These are phyloP conservation scores for Trematocara stigmaticum DNA, from an alignment of 2,113 vertebrate species.

Conservation along the genomic window DNA sequence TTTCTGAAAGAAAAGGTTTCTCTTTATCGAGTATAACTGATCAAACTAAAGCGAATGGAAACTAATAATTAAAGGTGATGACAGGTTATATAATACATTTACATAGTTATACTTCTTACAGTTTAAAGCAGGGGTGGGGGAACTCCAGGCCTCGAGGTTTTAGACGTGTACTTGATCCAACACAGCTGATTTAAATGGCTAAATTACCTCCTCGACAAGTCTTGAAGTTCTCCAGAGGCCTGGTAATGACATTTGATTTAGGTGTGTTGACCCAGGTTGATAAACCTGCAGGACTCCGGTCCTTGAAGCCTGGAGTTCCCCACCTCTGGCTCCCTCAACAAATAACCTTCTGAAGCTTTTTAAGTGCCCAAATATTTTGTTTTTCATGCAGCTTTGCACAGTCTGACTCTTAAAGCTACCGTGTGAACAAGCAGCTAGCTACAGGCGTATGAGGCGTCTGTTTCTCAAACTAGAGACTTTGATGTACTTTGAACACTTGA, in stretches of 20 bases:
- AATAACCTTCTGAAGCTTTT: neutral
- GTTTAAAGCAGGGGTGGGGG: neutral
- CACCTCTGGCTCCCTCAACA: neutral
- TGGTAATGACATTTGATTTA: neutral
- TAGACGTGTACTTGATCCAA: neutral
- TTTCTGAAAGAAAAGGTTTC: neutral
- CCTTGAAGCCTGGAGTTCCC: neutral
- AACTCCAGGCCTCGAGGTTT: rapidly evolving
- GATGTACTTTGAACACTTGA: neutral
- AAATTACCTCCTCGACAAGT: neutral
- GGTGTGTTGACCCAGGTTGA: neutral
- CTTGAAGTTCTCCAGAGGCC: neutral
- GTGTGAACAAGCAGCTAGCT: neutral
- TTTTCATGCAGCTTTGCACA: neutral
- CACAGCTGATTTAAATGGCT: neutral
- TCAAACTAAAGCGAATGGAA: neutral
- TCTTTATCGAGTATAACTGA: neutral
- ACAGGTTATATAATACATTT: neutral
- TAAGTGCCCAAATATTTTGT: neutral
- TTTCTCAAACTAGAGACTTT: neutral
- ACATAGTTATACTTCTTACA: neutral
- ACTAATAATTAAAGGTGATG: neutral
- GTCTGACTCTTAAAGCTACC: neutral
- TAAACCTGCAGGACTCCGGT: neutral
- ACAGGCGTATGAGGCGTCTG: neutral